Percentiles rank a stretch among this genome's conserved stretches.
phyloP scores from a whole-genome alignment of 1,140 invertebrate species.

The Bombus confusus region DNA sequence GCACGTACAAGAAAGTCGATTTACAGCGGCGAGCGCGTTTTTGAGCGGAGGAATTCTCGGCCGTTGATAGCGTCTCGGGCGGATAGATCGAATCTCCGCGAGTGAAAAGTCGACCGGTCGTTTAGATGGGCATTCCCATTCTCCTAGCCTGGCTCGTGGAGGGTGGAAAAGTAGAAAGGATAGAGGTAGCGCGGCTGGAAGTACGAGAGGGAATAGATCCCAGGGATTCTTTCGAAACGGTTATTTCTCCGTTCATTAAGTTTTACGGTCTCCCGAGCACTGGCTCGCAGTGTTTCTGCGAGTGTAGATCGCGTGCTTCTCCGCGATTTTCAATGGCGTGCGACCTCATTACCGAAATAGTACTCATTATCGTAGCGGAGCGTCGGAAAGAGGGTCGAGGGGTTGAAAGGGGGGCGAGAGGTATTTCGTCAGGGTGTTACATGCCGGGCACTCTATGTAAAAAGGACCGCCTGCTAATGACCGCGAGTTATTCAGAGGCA shows the following conservation, averaged over 20 bases:
- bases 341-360: slow-evolving; percentile 81
- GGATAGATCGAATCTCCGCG: slow-evolving; percentile 68
- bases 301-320: slow-evolving; percentile 55
- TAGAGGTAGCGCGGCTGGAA: background rate
- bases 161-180: slow-evolving; percentile 51
- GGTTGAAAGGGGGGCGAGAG: slow-evolving; percentile 30
- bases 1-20: slow-evolving; percentile 55
- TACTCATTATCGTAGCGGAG: slow-evolving; percentile 77
- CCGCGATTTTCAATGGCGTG: slow-evolving; percentile 79
- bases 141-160: background rate
- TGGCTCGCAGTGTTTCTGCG: slow-evolving; percentile 42
- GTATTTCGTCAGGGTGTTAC: slow-evolving; percentile 75
- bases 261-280: slow-evolving; percentile 73
- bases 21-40: slow-evolving; percentile 54
- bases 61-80: slow-evolving; percentile 61
- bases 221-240: slow-evolving; percentile 69
- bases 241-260: slow-evolving; percentile 79
- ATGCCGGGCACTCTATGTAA: slow-evolving; percentile 53
- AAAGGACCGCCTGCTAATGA: slow-evolving; percentile 75
- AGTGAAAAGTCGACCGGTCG: slow-evolving; percentile 60
- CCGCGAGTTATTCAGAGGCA: slow-evolving; percentile 76
- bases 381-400: slow-evolving; percentile 13
- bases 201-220: slow-evolving; percentile 49
- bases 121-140: slow-evolving; percentile 48
- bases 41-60: slow-evolving; percentile 45